Evolutionary conservation across 1,140 invertebrate species (phyloP), one percentile per base, ranked within the genome.

Genomic region (Drosophila persimilis): DNA sequence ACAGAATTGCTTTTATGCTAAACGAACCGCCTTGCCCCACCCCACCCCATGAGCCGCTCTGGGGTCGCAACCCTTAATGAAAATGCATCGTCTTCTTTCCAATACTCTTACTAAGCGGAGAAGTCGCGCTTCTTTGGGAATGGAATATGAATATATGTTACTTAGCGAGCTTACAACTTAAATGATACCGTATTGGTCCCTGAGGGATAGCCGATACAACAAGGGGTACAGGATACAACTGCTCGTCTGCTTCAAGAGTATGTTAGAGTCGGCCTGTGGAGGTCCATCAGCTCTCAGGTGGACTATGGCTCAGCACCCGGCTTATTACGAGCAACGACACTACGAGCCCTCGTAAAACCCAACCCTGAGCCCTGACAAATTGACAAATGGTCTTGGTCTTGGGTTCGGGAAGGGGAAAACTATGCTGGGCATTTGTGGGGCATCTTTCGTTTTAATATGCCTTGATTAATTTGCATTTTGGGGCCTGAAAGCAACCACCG

Each of bases 391-490:
- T 59, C 54, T n/a, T 20, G 44, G 45, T 39, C 31, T 41, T 48
- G 31, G 35, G 20, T 24, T 47, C 39, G 39, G n/a, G 8, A 54
- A 7, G n/a, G 72, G 31, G 13, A 46, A 39, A 39, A 69, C 63
- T 48, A 66, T 65, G 64, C 50, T 46, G 63, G 48, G 65, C 65
- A 60, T 59, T 70, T 59, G 70, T 59, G 67, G 67, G 24, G 47
- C 66, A 71, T 50, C 53, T 72, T 63, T 59, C 71, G 48, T 60
- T 64, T 79, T 80, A 77, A 77, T 80, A 54, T 62, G 60, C 62
- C 56, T 69, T 88, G 81, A 85, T 85, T 81, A 85, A 85, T 85
- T 86, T 76, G 62, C 73, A 62, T 60, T 80, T 80, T 65, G 57
- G 47, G 45, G 52, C 24, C 57, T 51, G 50, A 31, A 9, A 8